Evolutionary conservation across 2,888 invertebrate species (phyloP).

Genomic region (Exephanes ischioxanthus): DNA sequence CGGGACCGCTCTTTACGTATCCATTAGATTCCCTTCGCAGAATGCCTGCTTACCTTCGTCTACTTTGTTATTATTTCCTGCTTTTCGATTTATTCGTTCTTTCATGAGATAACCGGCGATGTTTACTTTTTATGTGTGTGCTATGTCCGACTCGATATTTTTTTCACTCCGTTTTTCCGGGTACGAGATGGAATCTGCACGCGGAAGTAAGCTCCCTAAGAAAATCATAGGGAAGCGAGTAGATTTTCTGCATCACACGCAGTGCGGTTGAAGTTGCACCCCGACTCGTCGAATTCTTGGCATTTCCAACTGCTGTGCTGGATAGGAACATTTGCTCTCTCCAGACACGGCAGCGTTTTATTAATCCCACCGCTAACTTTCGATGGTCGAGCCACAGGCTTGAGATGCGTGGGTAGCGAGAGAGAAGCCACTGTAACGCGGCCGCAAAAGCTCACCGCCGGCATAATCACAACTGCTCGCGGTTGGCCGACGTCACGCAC

Average conservation of each 20-base stretch:
- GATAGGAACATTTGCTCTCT: no score
- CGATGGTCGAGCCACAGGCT: conserved; percentile 55
- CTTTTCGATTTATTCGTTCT: neutral
- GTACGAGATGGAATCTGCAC: conserved; percentile 41
- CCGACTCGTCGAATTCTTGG: neutral
- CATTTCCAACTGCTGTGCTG: no score
- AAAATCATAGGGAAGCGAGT: conserved; percentile 43
- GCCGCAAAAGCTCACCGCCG: conserved; percentile 51
- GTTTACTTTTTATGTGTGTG: neutral
- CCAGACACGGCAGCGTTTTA: conserved; percentile 27
- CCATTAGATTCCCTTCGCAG: conserved; percentile 14
- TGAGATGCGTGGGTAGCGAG: conserved; percentile 23
- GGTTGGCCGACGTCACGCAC: conserved; percentile 57
- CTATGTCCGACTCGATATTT: neutral
- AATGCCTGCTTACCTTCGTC: neutral
- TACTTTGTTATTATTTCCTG: neutral
- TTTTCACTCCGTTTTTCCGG: neutral
- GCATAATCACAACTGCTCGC: conserved; percentile 51
- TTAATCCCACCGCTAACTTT: conserved; percentile 67
- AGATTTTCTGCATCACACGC: conserved; percentile 27
- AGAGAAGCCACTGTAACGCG: conserved; percentile 22
- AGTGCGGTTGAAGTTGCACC: conserved; percentile 2
- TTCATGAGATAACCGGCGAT: neutral
- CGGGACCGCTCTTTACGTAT: conserved; percentile 10
- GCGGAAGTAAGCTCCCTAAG: conserved; percentile 41